A percentile compares a stretch with the other conserved stretches of the same genome.
Conservation (phyloP, 1,140 invertebrate genomes). For the Drosophila prosaltans region DNA sequence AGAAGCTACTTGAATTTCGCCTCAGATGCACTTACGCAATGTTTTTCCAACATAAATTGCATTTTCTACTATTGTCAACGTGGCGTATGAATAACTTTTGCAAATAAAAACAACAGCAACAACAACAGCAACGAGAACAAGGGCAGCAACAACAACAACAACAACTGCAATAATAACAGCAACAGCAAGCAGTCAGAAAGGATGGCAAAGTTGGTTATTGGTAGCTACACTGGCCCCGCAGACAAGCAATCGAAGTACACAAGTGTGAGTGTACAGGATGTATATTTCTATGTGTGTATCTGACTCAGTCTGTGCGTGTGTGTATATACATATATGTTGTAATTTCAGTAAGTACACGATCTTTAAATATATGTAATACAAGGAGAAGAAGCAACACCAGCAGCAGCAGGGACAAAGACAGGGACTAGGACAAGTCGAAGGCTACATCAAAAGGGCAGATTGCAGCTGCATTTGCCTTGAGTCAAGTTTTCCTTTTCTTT, state of each 20-base stretch:
- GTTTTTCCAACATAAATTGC: slow-evolving; percentile 71
- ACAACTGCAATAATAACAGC: not conserved
- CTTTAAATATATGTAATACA: slow-evolving; percentile 53
- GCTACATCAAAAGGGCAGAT: slow-evolving; percentile 58
- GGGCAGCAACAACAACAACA: not conserved
- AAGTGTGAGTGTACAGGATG: slow-evolving; percentile 22
- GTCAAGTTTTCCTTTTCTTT: not conserved
- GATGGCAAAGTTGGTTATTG: slow-evolving; percentile 49
- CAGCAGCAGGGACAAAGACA: not conserved
- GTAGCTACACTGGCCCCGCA: slow-evolving; percentile 38
- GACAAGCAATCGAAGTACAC: slow-evolving; percentile 60
- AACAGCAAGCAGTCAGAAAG: slow-evolving; percentile 19
- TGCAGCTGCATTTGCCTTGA: slow-evolving; percentile 41
- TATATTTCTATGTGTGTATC: not conserved
- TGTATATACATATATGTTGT: slow-evolving; percentile 34
- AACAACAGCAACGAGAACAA: not conserved
- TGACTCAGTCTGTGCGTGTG: not conserved
- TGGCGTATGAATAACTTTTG: slow-evolving; percentile 70
- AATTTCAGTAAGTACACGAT: slow-evolving; percentile 63
- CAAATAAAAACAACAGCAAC: slow-evolving; percentile 46
- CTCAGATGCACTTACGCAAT: slow-evolving; percentile 68
- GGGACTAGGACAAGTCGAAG: slow-evolving; percentile 23
- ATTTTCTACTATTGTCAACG: slow-evolving; percentile 69
- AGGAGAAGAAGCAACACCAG: not conserved
- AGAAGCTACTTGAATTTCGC: slow-evolving; percentile 61